A percentile compares a stretch with the other conserved stretches of the same genome.
Evolutionary conservation across 2,113 vertebrate genomes (phyloP).

Genomic region (Thomomys bottae): DNA sequence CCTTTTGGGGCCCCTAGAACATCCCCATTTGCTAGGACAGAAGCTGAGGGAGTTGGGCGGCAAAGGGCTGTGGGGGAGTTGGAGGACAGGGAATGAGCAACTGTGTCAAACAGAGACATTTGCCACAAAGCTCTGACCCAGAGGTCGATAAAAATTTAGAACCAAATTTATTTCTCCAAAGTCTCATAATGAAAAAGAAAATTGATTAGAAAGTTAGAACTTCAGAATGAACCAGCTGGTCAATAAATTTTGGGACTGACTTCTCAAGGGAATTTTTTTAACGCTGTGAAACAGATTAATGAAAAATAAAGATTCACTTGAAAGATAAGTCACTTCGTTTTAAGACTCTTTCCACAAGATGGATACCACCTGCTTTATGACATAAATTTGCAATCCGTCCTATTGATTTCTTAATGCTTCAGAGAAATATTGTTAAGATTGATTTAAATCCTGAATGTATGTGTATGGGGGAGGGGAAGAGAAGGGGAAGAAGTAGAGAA

Average conservation of each 20-base stretch:
- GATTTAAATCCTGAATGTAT: slow-evolving; percentile 70
- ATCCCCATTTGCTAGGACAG: not conserved
- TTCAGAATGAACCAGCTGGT: slow-evolving; percentile 77
- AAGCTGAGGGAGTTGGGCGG: fast-evolving
- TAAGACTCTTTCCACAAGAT: slow-evolving; percentile 79
- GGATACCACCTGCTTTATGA: slow-evolving; percentile 80
- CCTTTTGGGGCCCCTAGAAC: not conserved
- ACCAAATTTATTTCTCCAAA: slow-evolving; percentile 83
- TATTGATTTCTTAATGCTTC: slow-evolving; percentile 86
- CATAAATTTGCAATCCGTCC: slow-evolving; percentile 86
- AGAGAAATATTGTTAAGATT: slow-evolving; percentile 85
- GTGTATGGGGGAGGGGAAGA: not conserved
- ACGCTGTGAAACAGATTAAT: slow-evolving; percentile 82
- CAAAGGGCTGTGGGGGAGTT: too few relatives aligned
- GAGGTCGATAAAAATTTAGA: slow-evolving; percentile 81
- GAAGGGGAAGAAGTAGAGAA: not conserved
- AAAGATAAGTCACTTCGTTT: slow-evolving; percentile 84
- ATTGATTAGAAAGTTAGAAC: slow-evolving; percentile 84
- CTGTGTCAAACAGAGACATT: slow-evolving; percentile 38
- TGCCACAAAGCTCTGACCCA: slow-evolving; percentile 56
- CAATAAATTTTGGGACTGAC: slow-evolving; percentile 81
- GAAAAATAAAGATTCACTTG: slow-evolving; percentile 84
- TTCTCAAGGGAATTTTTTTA: slow-evolving; percentile 75
- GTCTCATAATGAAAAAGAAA: slow-evolving; percentile 84
- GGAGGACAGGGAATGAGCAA: not conserved